A percentile compares a stretch with the other conserved stretches of the same genome.
These are phyloP conservation scores for Odontomachus brunneus DNA, from an alignment of 1,140 invertebrate species.

Conservation along the genomic window DNA sequence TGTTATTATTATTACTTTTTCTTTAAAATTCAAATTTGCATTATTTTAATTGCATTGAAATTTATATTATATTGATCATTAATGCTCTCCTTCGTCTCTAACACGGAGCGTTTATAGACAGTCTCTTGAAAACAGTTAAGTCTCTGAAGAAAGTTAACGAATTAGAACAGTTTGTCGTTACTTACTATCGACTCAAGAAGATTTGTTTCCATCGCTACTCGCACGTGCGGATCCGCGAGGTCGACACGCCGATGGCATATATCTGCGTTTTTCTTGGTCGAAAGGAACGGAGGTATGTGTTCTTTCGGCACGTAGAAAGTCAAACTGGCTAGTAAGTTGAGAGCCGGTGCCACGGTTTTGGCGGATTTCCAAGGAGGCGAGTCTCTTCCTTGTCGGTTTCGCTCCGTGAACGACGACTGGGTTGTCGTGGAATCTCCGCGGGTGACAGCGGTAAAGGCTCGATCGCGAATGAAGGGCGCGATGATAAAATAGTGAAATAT, in stretches of 20 bases:
- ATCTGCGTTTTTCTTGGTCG: conserved; percentile 24
- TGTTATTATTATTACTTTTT: too few relatives aligned
- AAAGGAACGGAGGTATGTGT: conserved; percentile 47
- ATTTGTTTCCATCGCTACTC: neutral
- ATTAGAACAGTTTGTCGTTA: neutral
- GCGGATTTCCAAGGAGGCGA: conserved; percentile 53
- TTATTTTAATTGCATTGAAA: too few relatives aligned
- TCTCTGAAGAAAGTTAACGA: neutral
- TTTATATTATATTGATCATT: neutral
- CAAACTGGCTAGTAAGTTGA: conserved; percentile 53
- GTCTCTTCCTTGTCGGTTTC: conserved; percentile 52
- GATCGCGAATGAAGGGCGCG: conserved; percentile 10
- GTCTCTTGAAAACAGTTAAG: neutral
- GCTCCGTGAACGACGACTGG: conserved; percentile 36
- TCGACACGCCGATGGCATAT: neutral
- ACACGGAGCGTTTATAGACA: neutral
- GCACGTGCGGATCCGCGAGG: neutral
- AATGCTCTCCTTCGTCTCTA: neutral
- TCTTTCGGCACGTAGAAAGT: conserved; percentile 48
- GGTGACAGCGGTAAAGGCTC: conserved; percentile 12
- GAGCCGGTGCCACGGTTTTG: conserved; percentile 47
- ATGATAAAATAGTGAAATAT: neutral
- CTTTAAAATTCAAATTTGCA: too few relatives aligned
- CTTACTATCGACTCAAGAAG: neutral
- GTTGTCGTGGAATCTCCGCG: conserved; percentile 33